These are phyloP conservation scores for Ephestia elutella DNA, from an alignment of 1,140 invertebrate genomes.

Conservation along the genomic window DNA sequence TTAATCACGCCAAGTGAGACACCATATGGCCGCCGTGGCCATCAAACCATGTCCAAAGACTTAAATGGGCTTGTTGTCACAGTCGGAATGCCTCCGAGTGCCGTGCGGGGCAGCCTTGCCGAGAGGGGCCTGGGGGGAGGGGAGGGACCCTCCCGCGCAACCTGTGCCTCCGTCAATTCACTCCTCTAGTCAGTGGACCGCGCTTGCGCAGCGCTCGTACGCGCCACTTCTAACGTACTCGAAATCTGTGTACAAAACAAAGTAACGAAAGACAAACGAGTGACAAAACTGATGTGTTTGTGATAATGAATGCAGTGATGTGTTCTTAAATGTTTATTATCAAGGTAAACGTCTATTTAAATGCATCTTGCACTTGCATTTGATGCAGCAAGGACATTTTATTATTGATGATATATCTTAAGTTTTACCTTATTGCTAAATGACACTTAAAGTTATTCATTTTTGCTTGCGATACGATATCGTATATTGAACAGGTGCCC, in stretches of 20 bases:
- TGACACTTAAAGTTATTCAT: not conserved
- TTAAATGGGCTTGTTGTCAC: conserved; percentile 71
- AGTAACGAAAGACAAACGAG: conserved; percentile 28
- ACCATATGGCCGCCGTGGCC: conserved; percentile 64
- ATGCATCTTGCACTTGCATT: not conserved
- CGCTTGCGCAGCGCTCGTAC: conserved; percentile 38
- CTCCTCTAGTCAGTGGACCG: conserved; percentile 45
- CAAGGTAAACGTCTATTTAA: conserved; percentile 29
- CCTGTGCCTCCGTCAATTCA: conserved; percentile 39
- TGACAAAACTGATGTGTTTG: conserved; percentile 34
- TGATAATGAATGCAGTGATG: conserved; percentile 45
- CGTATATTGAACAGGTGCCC: conserved; percentile 33
- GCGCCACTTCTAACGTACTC: conserved; percentile 22
- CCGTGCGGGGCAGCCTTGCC: conserved; percentile 57
- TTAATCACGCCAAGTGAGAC: conserved; percentile 36
- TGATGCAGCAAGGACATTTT: conserved; percentile 43
- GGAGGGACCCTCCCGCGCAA: conserved; percentile 49
- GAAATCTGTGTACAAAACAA: conserved; percentile 22
- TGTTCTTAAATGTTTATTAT: conserved; percentile 27
- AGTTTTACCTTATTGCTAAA: not conserved
- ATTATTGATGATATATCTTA: not conserved
- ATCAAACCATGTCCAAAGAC: conserved; percentile 66
- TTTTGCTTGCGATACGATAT: not conserved
- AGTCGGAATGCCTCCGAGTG: conserved; percentile 59
- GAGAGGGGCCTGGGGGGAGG: conserved; percentile 20